A percentile compares a stretch with the other conserved stretches of the same genome.
Conservation (phyloP, 92 coral and sea anemone species). For the Muricea muricata region DNA sequence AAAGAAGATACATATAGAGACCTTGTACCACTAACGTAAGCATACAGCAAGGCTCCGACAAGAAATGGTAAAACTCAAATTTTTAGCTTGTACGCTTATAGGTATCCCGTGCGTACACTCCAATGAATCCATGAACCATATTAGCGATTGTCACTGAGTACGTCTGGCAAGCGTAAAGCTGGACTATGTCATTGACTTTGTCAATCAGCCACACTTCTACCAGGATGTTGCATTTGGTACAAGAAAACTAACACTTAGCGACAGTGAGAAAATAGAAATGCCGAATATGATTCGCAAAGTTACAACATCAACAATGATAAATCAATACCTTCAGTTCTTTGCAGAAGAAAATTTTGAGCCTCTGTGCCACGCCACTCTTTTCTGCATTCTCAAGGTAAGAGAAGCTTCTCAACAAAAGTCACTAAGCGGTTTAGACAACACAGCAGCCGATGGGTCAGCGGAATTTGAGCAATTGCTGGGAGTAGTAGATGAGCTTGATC, state of each 20-base stretch:
- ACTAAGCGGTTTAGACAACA: slow-evolving; percentile 27
- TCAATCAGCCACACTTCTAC: slow-evolving; percentile 71
- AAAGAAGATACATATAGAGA: slow-evolving; percentile 38
- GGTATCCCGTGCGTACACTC: slow-evolving; percentile 62
- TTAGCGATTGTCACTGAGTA: slow-evolving; percentile 64
- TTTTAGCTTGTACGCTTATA: slow-evolving; percentile 66
- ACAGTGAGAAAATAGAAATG: slow-evolving; percentile 45
- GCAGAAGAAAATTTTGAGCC: slow-evolving; percentile 60
- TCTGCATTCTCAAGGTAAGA: slow-evolving; percentile 29
- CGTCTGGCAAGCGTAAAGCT: slow-evolving; percentile 60
- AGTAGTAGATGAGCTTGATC: background rate
- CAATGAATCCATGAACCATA: slow-evolving; percentile 66
- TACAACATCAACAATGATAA: slow-evolving; percentile 64
- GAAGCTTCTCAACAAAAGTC: slow-evolving; percentile 35
- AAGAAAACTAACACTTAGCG: slow-evolving; percentile 23
- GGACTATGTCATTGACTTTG: slow-evolving; percentile 71
- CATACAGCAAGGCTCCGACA: slow-evolving; percentile 54
- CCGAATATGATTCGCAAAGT: slow-evolving; percentile 54
- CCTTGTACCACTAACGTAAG: slow-evolving; percentile 62
- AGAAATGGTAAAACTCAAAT: slow-evolving; percentile 67
- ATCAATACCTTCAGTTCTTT: slow-evolving; percentile 57
- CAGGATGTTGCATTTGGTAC: slow-evolving; percentile 82
- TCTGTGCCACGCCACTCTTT: slow-evolving; percentile 45
- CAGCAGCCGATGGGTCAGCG: slow-evolving; percentile 9
- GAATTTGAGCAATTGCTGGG: background rate